Percentiles rank a stretch among this genome's conserved stretches.
Conservation (phyloP, 2,797 vertebrate genomes). For the Tauraco hartlaubi region DNA sequence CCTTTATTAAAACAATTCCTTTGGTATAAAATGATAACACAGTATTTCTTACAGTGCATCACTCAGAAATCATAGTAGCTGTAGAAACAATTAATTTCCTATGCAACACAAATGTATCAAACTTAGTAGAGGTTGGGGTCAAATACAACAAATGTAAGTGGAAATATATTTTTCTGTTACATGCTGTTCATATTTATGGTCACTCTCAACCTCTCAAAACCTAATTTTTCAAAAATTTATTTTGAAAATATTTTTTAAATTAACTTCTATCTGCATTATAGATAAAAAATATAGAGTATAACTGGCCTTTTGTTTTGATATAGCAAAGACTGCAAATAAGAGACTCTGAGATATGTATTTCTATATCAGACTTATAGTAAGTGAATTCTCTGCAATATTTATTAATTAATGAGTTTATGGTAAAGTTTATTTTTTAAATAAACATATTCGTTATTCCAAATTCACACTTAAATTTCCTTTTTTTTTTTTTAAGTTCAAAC, state of each 20-base stretch:
- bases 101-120: not conserved
- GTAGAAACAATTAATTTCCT: not conserved
- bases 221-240: not conserved
- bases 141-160: not conserved
- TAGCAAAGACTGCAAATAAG: not conserved
- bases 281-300: not conserved
- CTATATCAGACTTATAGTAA: not conserved
- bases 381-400: not conserved
- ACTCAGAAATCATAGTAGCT: not conserved
- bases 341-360: not conserved
- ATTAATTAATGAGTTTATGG: not conserved
- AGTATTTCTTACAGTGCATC: not conserved
- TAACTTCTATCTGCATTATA: fast-evolving
- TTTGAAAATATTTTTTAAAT: not conserved
- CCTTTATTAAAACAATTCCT: not conserved
- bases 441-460: not conserved
- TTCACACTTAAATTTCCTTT: not conserved
- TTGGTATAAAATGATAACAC: not conserved
- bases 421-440: not conserved
- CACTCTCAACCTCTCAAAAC: not conserved
- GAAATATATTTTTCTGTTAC: not conserved
- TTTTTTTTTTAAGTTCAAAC: not conserved
- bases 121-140: fast-evolving
- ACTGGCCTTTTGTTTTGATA: not conserved
- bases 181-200: not conserved